These are phyloP conservation scores for Montipora foliosa DNA, from an alignment of 64 coral and sea anemone genomes.

Conservation along the genomic window DNA sequence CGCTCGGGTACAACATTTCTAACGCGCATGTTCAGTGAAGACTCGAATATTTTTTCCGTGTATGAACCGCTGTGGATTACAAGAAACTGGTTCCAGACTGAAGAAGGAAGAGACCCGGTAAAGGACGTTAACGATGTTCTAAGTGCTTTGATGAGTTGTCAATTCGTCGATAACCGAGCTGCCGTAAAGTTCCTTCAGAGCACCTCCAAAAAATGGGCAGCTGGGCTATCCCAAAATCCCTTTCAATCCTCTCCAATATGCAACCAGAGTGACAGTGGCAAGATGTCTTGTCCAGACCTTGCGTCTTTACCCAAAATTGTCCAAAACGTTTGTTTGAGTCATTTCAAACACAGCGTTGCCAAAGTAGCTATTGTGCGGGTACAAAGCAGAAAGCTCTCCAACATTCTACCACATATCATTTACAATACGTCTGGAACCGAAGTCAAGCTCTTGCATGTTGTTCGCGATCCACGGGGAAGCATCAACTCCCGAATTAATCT, in stretches of 20 bases:
- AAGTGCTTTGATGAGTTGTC: conserved; percentile 26
- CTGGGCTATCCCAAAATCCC: conserved; percentile 52
- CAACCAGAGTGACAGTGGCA: neutral
- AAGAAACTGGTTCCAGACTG: conserved; percentile 21
- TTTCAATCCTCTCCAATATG: conserved; percentile 58
- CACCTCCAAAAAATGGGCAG: conserved; percentile 22
- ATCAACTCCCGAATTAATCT: conserved; percentile 65
- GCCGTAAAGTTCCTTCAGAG: conserved; percentile 42
- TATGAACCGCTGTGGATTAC: conserved; percentile 80
- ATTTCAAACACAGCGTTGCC: conserved; percentile 54
- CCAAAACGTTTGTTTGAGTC: conserved; percentile 16
- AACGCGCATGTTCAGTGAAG: conserved; percentile 64
- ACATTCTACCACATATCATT: conserved; percentile 48
- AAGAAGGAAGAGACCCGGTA: neutral
- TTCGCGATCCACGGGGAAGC: conserved; percentile 68
- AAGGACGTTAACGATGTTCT: conserved; percentile 32
- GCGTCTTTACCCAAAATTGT: neutral
- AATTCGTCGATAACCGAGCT: conserved; percentile 38
- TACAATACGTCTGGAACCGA: conserved; percentile 53
- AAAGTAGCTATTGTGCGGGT: conserved; percentile 68
- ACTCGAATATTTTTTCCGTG: conserved; percentile 53
- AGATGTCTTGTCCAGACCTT: neutral
- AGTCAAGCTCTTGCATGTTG: conserved; percentile 68
- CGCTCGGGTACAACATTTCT: conserved; percentile 73
- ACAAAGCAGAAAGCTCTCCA: conserved; percentile 49